Evolutionary conservation across 2,888 invertebrate species (phyloP).

Genomic region (Euspilapteryx auroguttella): DNA sequence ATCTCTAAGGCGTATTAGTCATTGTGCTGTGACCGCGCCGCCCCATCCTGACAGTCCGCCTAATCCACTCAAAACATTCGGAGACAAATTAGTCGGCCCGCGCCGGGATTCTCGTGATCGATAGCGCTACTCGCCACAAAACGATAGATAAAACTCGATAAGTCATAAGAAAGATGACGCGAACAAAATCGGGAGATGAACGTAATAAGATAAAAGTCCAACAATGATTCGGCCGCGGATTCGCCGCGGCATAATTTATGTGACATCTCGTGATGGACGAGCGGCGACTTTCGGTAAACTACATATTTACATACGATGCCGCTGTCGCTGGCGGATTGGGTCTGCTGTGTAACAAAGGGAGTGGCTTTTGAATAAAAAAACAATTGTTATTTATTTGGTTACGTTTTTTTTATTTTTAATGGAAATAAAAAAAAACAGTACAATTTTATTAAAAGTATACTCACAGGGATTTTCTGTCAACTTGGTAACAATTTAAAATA

Average conservation of each 20-base stretch:
- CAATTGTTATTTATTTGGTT: slow-evolving; percentile 60
- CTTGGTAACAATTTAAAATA: too few species aligned
- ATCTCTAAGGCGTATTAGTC: slow-evolving; percentile 42
- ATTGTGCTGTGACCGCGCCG: slow-evolving; percentile 27
- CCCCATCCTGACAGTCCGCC: slow-evolving; percentile 29
- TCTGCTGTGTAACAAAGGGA: slow-evolving; percentile 55
- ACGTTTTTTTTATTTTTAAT: too few species aligned
- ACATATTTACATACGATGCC: slow-evolving; percentile 57
- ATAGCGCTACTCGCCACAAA: slow-evolving; percentile 55
- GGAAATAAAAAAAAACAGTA: too few species aligned
- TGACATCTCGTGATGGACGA: slow-evolving; percentile 61
- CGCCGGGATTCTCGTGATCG: slow-evolving; percentile 47
- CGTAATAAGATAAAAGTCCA: slow-evolving; percentile 63
- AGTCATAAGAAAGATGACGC: slow-evolving; percentile 60
- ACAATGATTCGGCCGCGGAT: slow-evolving; percentile 62
- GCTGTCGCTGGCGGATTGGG: slow-evolving; percentile 53
- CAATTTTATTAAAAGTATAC: too few species aligned
- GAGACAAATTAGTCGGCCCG: slow-evolving; percentile 53
- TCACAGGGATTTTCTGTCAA: too few species aligned
- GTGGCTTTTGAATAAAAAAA: slow-evolving; percentile 61
- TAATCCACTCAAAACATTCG: slow-evolving; percentile 59
- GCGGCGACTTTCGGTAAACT: slow-evolving; percentile 61
- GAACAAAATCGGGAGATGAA: slow-evolving; percentile 62
- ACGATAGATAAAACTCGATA: slow-evolving; percentile 60
- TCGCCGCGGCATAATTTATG: slow-evolving; percentile 63